phyloP scores from a whole-genome alignment of 2,888 invertebrate genomes.

The Catocala fraxini region DNA sequence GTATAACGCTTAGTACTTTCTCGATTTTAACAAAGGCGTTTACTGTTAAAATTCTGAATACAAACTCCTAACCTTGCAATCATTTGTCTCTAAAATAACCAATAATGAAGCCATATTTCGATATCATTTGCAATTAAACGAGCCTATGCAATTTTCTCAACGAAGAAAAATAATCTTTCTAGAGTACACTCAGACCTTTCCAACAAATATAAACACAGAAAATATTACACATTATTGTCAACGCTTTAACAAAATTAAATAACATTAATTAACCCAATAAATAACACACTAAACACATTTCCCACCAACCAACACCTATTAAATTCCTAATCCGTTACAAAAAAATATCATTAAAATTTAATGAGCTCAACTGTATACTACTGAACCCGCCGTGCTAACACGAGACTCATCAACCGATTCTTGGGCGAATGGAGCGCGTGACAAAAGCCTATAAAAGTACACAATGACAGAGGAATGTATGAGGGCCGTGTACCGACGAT shows the following conservation, averaged over 20 bases:
- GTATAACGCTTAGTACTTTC: too few species aligned
- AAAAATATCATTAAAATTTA: slow-evolving; percentile 25
- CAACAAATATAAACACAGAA: too few species aligned
- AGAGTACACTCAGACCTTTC: too few species aligned
- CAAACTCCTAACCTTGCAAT: too few species aligned
- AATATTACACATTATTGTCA: too few species aligned
- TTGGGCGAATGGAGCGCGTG: slow-evolving; percentile 59
- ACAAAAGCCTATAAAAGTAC: slow-evolving; percentile 65
- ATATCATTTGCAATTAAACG: too few species aligned
- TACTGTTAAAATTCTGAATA: too few species aligned
- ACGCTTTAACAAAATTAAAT: neutral
- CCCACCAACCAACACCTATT: slow-evolving; percentile 5
- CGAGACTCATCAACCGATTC: slow-evolving; percentile 28
- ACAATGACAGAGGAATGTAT: slow-evolving; percentile 68
- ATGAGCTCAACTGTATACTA: slow-evolving; percentile 24
- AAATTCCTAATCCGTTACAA: slow-evolving; percentile 14
- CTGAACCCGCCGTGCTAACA: slow-evolving; percentile 42
- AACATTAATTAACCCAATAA: slow-evolving; percentile 8
- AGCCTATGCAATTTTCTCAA: too few species aligned
- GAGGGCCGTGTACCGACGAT: slow-evolving; percentile 53
- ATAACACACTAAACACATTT: slow-evolving; percentile 7
- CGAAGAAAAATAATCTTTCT: too few species aligned
- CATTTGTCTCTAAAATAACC: too few species aligned
- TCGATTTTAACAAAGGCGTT: too few species aligned
- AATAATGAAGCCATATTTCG: too few species aligned